phyloP scores from a whole-genome alignment of 1,140 invertebrate genomes.

The Acyrthosiphon pisum region DNA sequence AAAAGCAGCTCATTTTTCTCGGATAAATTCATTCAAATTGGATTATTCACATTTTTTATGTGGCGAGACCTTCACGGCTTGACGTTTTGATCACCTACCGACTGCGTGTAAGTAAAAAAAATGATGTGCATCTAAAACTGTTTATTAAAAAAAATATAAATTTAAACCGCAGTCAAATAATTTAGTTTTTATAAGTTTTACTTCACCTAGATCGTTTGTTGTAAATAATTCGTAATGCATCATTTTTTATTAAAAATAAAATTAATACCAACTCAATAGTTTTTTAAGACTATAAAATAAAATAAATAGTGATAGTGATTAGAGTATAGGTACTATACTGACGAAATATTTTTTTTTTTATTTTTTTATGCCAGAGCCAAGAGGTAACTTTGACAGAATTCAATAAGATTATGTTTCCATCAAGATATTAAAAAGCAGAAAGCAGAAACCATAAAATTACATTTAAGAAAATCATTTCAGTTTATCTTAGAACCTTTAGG shows the following conservation, averaged over 20 bases:
- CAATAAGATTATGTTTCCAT: background rate
- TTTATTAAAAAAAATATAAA: background rate
- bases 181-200: background rate
- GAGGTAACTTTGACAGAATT: background rate
- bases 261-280: background rate
- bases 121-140: background rate
- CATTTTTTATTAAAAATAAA: background rate
- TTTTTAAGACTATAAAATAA: too few relatives aligned
- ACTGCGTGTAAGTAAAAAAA: background rate
- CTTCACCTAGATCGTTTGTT: background rate
- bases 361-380: background rate
- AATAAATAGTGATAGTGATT: too few relatives aligned
- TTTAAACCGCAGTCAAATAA: background rate
- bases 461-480: background rate
- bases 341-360: background rate
- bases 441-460: background rate
- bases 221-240: background rate
- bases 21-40: background rate
- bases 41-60: background rate
- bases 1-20: background rate
- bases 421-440: background rate
- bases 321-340: too few relatives aligned
- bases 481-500: background rate
- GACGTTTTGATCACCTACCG: background rate
- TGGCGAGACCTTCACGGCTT: background rate